A percentile compares a stretch with the other conserved stretches of the same genome.
These are phyloP conservation scores for Periparus ater DNA, from an alignment of 2,797 vertebrate genomes.

Conservation along the genomic window DNA sequence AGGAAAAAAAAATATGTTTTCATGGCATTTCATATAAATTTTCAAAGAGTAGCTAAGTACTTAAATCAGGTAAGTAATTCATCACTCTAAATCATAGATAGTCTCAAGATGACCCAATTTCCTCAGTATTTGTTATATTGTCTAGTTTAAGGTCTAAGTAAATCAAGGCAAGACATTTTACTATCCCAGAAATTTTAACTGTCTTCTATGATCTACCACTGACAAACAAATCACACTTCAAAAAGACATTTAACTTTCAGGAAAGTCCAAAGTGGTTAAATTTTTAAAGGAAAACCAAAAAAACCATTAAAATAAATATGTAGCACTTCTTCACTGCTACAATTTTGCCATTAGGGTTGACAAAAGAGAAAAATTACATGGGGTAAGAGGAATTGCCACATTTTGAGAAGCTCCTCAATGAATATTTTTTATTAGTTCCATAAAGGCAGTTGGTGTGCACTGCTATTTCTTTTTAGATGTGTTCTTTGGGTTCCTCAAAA, in stretches of 20 bases:
- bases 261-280: neutral
- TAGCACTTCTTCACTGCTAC: neutral
- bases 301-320: neutral
- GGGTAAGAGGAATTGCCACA: neutral
- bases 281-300: neutral
- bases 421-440: neutral
- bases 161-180: neutral
- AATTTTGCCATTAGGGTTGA: neutral
- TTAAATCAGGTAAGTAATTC: neutral
- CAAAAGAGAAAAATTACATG: neutral
- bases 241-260: neutral
- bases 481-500: neutral
- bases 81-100: neutral
- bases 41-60: neutral
- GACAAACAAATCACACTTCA: neutral
- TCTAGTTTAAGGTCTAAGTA: neutral
- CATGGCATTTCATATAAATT: neutral
- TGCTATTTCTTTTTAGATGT: neutral
- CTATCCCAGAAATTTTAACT: no score
- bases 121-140: neutral
- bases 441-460: neutral
- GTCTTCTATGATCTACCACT: neutral
- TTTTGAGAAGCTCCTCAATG: neutral
- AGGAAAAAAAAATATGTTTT: neutral
- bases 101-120: neutral